A percentile compares a stretch with the other conserved stretches of the same genome.
Evolutionary conservation across 2,888 invertebrate genomes (phyloP).

Genomic region (Rugalucina vietnamica): DNA sequence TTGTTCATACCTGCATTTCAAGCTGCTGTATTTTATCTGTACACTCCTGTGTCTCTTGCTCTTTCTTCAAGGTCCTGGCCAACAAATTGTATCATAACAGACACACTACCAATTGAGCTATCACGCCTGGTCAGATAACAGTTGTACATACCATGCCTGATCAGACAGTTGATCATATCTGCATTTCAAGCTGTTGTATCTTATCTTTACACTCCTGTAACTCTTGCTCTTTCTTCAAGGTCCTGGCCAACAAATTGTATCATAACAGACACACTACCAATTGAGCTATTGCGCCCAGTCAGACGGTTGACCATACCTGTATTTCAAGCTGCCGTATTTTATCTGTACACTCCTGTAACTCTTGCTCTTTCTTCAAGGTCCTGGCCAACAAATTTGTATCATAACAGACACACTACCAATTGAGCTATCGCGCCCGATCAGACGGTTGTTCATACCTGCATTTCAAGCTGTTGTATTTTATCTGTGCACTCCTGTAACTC

Average conservation of each 20-base stretch:
- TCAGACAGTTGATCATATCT: too few relatives aligned
- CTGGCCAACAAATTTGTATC: conserved; percentile 77
- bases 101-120: too few relatives aligned
- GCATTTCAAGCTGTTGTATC: conserved; percentile 70
- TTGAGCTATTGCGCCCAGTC: too few relatives aligned
- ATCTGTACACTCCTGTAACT: conserved; percentile 74
- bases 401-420: too few relatives aligned
- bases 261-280: too few relatives aligned
- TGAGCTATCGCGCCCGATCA: too few relatives aligned
- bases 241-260: conserved; percentile 75
- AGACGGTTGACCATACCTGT: too few relatives aligned
- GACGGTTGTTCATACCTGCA: conserved; percentile 73
- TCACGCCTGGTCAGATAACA: too few relatives aligned
- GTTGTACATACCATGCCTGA: too few relatives aligned
- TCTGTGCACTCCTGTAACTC: conserved; percentile 76
- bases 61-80: conserved; percentile 74
- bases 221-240: conserved; percentile 78
- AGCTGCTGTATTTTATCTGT: conserved; percentile 72
- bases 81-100: conserved; percentile 78
- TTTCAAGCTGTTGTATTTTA: conserved; percentile 71
- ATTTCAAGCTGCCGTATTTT: conserved; percentile 72
- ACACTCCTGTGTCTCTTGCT: conserved; percentile 75
- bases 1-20: conserved; percentile 73
- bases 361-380: conserved; percentile 76
- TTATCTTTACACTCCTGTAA: conserved; percentile 73